Evolutionary conservation across 2,797 vertebrate genomes (phyloP), one percentile per base, ranked within the genome.

Genomic region (Balearica regulorum): DNA sequence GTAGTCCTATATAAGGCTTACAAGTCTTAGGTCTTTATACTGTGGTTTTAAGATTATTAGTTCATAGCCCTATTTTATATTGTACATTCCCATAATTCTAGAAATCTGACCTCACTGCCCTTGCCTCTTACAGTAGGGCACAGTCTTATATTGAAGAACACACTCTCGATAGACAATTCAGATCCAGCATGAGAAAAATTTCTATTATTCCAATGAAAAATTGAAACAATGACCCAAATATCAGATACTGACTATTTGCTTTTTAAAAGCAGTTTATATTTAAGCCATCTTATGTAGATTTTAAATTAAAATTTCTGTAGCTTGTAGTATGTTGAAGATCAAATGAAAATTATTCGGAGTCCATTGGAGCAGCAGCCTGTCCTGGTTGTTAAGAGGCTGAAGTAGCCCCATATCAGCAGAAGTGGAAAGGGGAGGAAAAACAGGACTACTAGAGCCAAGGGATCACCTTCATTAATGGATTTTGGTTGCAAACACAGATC

Each of bases 61-160:
- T n/a, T n/a, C n/a, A n/a, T n/a, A n/a, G n/a, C n/a, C n/a, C 2
- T 43, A 33, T 7, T 64, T 80, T 13, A 71, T 46, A 60, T 0
- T 31, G 11, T 6, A 84, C 0, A 0, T 80, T 43, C 33, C 31
- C 48, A 16, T 21, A 73, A 53, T 33, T n/a, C 43, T 26, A 65
- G 17, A 84, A 90, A 46, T 13, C 18, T 9, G 26, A 71, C 10
- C 17, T 28, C 68, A 70, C 13, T 12, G 43, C 41, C 35, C 53
- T 62, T 6, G 0, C 3, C n/a, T 71, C 35, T 37, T 29, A 54
- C 16, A 43, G 6, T 0, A 44, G 22, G 41, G 12, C 33, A 60
- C 4, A 69, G 72, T 22, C 25, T 26, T n/a, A 35, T 12, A n/a
- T 1, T 33, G 6, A 89, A 82, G 20, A 51, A 48, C 43, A 66